Percentiles rank a stretch among this genome's conserved stretches.
phyloP scores from a whole-genome alignment of 2,797 vertebrate genomes.

The Hoplostethus atlanticus region DNA sequence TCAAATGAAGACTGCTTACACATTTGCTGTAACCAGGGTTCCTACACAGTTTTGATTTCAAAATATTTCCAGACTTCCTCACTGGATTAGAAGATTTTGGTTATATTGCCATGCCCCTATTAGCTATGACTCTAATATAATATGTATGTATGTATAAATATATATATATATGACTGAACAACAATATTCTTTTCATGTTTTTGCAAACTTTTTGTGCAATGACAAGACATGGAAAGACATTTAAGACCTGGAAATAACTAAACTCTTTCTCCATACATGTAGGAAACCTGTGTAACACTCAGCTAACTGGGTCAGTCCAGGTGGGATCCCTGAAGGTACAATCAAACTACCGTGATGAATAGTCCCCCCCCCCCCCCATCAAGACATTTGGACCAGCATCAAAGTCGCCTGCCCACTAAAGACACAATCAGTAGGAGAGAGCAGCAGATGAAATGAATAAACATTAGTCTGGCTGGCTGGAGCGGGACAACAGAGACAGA shows the following conservation, averaged over 20 bases:
- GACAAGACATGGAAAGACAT: too few species aligned
- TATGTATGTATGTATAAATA: too few species aligned
- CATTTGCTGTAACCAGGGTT: not conserved
- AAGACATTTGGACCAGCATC: conserved; percentile 31
- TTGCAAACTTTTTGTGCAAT: too few species aligned
- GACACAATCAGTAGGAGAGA: conserved; percentile 21
- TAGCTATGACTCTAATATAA: too few species aligned
- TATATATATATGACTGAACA: too few species aligned
- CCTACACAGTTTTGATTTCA: not conserved
- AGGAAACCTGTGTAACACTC: conserved; percentile 2
- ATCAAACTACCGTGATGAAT: conserved; percentile 2
- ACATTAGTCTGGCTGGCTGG: conserved; percentile 45
- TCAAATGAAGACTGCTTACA: conserved; percentile 12
- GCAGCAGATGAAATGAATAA: conserved; percentile 44
- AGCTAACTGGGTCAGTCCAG: conserved; percentile 15
- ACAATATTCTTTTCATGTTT: too few species aligned
- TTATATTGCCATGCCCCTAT: too few species aligned
- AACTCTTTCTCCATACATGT: too few species aligned
- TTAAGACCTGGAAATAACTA: too few species aligned
- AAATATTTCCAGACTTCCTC: not conserved
- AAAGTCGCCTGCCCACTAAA: conserved; percentile 33
- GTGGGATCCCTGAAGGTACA: conserved; percentile 9
- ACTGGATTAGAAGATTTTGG: too few species aligned
- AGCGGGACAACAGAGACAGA: conserved; percentile 30
- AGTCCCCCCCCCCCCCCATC: not conserved